Conservation (phyloP, 2,888 invertebrate species). For the Byasa hedistus region DNA sequence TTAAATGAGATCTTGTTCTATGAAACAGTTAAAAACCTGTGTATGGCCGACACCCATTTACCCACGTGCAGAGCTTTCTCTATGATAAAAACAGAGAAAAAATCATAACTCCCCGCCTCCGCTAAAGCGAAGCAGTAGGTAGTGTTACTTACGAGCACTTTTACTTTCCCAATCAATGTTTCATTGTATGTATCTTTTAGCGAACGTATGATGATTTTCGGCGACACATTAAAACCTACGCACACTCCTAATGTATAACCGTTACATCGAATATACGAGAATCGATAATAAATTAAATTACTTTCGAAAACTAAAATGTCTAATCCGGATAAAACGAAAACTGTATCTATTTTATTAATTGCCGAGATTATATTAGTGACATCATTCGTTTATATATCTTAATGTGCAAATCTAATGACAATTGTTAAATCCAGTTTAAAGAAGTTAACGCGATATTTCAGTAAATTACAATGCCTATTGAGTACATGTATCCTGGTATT, state of each 20-base stretch:
- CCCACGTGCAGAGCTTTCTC: constrained; percentile 28
- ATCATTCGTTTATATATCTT: too few species aligned
- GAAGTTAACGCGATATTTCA: not conserved
- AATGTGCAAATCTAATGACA: too few species aligned
- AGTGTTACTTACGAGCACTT: constrained; percentile 20
- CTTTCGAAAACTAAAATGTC: not conserved
- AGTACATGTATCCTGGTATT: not conserved
- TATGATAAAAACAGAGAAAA: constrained; percentile 28
- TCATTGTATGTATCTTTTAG: constrained; percentile 13
- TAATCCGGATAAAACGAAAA: not conserved
- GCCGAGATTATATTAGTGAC: not conserved
- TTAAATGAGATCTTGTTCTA: constrained; percentile 28
- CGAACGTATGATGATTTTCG: constrained; percentile 14
- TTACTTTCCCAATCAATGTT: constrained; percentile 24
- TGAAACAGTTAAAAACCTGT: constrained; percentile 16
- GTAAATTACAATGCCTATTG: not conserved
- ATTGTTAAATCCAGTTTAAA: not conserved
- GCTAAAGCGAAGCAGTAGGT: constrained; percentile 20
- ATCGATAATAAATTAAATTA: not conserved
- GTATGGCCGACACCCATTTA: constrained; percentile 22
- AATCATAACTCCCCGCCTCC: constrained; percentile 19
- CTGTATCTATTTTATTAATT: not conserved
- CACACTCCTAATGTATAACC: constrained; percentile 11
- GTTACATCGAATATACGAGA: not conserved
- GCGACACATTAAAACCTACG: constrained; percentile 13